Evolutionary conservation across 2,888 invertebrate genomes (phyloP), one percentile per base, ranked within the genome.

Genomic region (Rhagonycha lutea): DNA sequence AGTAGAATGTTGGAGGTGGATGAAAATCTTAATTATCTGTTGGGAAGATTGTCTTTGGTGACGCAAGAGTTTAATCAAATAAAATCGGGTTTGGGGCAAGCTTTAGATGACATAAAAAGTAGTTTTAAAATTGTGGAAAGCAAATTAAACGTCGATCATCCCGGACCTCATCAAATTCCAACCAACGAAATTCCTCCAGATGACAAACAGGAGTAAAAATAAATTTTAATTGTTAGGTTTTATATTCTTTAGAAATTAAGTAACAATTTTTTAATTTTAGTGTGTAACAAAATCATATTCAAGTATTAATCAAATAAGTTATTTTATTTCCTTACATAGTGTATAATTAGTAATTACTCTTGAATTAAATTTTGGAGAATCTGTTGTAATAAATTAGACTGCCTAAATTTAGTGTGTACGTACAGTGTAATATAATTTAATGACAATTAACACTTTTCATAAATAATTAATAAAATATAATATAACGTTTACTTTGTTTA

Each of bases 1-100:
- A 91, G 91, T 79, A 91, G 94, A 72, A 95, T 96, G 91, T 85
- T 90, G 1, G 94, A 95, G 84, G 93, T 96, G 28, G 94, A 95
- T 80, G 92, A 92, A 71, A 95, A 96, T 86, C 89, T 97, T 77
- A 96, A 97, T 87, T 95, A 92, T 85, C 89, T 96, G 67, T 87
- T 96, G 76, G 96, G 96, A 7, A 90, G 94, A 73, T 88, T 96
- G 74, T 93, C 94, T 0, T 88, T 96, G 8, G 94, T 95, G 32
- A 94, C 95, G 1, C 94, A 95, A 81, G 96, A 97, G 86, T 96
- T 96, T 87, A 93, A 93, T 83, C 91, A 92, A 83, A 95, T 96
- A 79, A 95, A 95, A 85, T 88, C 89, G 0, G 95, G 94, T 0
- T 89, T 96, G 0, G 93, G 94, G 0, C 90, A 92, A 12, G 94